Base-by-base conservation (phyloP, 2,888 invertebrate genomes). In the Chironomus tentans region DNA sequence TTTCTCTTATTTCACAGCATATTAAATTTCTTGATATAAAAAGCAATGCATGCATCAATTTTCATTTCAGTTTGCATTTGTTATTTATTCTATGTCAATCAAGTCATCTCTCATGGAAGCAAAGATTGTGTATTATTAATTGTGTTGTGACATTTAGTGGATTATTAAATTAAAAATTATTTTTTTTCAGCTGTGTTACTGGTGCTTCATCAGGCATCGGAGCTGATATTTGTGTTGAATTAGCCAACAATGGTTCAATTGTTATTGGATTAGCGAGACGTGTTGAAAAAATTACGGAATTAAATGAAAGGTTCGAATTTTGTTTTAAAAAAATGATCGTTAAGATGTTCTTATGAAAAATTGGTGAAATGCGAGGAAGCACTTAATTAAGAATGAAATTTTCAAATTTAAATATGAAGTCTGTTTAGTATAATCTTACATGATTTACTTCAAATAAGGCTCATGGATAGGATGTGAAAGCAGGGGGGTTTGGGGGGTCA, bases 251-350 rank as follows among this genome's bases (percentile, higher is more conserved):
- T 76, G 85, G 84, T 10, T 80, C 85, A 80, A 81, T 80, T 76
- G 85, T 85, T 0, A 82, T 85, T 0, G 85, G 84, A 3, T 82
- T 84, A 74, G 84, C 84, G 3, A 79, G 85, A 77, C 81, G 82
- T 77, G 78, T 82, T 0, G 81, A 83, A 38, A 80, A 79, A 77
- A 81, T 86, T 7, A 77, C 83, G 79, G 81, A 74, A 22, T 10
- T 74, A 24, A 62, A 46, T 21, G 12, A 68, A 28, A 28, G 62
- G 38, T n/a, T 72, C 15, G 72, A 56, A 18, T 3, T 38, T 50
- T n/a, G 13, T 24, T n/a, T n/a, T n/a, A n/a, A n/a, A n/a, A n/a
- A n/a, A n/a, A n/a, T n/a, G n/a, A n/a, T n/a, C n/a, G n/a, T n/a
- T n/a, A n/a, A n/a, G n/a, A n/a, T n/a, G n/a, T n/a, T n/a, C n/a